Base-by-base conservation (phyloP, 2,113 vertebrate genomes). In the Grammomys dolichurus region DNA sequence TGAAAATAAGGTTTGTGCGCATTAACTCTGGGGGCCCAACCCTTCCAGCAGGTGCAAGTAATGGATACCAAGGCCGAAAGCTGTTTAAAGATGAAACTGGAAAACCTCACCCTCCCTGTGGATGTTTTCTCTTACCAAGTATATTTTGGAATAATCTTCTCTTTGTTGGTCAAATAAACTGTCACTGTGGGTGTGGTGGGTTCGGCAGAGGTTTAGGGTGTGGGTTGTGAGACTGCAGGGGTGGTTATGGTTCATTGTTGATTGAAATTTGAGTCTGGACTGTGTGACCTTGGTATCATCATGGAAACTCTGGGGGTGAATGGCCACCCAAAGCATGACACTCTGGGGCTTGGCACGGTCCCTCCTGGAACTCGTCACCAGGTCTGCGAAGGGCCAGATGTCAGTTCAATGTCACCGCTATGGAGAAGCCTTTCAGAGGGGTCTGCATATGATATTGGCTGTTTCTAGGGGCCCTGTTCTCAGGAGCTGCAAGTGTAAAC, bases 131-230 rank as follows among this genome's bases (percentile, higher is more conserved):
- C 76, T 7, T 40, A 69, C 89, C 51, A 56, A 70, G 46, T 7
- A 0, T 94, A 43, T 95, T 93, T 95, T 95, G 97, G 73, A 91
- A 92, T 89, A 77, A 90, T 58, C 77, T 54, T 70, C 65, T 76
- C 48, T 95, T 77, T 97, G 97, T 97, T 98, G 95, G 33, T 94
- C 92, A 93, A 97, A 97, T 90, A 97, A 78, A 91, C 60, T 31
- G 24, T 36, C 33, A 0, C 16, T 2, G 10, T 85, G 85, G 87
- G 80, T 58, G 72, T n/a, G 85, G 22, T 63, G 40, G 70, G 33
- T 48, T 33, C 3, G 48, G 46, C 26, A 20, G 31, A 24, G 28
- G 43, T 43, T 46, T n/a, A 26, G 31, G 70, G 33, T 16, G 3
- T 33, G 51, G 56, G 2, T 1, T 24, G 9, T 8, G 31, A 36